Percentiles rank a stretch among this genome's conserved stretches.
These are phyloP conservation scores for Drosophila fungiperda DNA, from an alignment of 2,888 invertebrate species.

Conservation along the genomic window DNA sequence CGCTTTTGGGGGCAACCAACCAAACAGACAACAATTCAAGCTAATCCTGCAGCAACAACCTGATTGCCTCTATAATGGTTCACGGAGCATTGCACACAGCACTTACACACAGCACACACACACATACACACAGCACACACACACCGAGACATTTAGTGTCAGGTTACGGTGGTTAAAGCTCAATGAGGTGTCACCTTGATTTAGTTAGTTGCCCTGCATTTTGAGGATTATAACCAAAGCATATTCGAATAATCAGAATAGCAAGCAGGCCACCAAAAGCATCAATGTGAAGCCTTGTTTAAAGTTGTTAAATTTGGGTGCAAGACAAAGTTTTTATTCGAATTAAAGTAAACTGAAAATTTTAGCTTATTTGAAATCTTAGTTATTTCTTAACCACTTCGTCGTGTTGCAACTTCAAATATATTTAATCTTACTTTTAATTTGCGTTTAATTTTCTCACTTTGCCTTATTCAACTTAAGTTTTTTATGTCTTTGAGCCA, in stretches of 20 bases:
- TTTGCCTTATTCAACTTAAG: background rate
- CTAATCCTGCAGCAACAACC: constrained; percentile 18
- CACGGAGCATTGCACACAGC: constrained; percentile 58
- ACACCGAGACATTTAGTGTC: constrained; percentile 21
- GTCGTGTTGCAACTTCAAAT: background rate
- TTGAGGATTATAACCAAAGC: constrained; percentile 8
- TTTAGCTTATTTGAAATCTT: background rate
- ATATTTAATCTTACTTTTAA: background rate
- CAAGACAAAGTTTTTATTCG: background rate
- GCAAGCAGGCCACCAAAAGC: background rate
- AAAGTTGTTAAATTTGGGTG: background rate
- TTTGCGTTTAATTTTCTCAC: background rate
- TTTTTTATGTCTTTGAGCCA: background rate
- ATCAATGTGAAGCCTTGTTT: no score
- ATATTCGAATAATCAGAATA: background rate
- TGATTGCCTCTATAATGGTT: constrained; percentile 66
- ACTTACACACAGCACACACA: constrained; percentile 1
- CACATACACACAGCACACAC: background rate
- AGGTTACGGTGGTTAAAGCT: constrained; percentile 69
- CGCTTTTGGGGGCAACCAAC: constrained; percentile 23
- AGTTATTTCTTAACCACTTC: background rate
- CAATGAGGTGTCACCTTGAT: constrained; percentile 74
- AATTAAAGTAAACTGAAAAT: background rate
- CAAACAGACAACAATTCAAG: constrained; percentile 2
- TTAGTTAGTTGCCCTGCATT: constrained; percentile 58